These are phyloP conservation scores for Centroberyx gerrardi DNA, from an alignment of 2,797 vertebrate species.

Conservation along the genomic window DNA sequence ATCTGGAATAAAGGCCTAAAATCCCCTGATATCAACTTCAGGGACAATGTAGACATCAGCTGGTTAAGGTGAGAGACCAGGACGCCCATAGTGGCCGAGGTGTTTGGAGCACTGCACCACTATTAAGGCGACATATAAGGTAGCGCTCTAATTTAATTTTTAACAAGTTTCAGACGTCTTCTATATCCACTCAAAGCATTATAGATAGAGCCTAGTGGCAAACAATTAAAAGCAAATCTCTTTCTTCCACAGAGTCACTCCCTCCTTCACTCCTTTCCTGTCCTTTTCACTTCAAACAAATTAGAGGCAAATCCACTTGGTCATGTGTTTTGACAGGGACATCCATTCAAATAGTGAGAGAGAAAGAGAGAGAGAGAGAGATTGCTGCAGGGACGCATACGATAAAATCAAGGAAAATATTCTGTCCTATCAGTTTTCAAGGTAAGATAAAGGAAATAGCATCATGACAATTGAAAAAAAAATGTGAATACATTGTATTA, in stretches of 20 bases:
- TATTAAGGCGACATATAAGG: constrained; percentile 18
- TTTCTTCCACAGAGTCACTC: constrained; percentile 65
- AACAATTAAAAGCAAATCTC: constrained; percentile 65
- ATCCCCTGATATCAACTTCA: constrained; percentile 53
- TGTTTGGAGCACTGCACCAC: constrained; percentile 7
- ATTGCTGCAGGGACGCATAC: constrained; percentile 59
- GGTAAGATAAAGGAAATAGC: constrained; percentile 75
- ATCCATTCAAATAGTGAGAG: constrained; percentile 80
- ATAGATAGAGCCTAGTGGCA: constrained; percentile 1
- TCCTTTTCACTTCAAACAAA: constrained; percentile 85
- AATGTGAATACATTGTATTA: neutral
- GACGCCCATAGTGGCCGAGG: constrained; percentile 18
- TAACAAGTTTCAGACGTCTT: neutral
- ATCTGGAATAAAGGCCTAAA: constrained; percentile 66
- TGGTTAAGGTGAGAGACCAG: constrained; percentile 15
- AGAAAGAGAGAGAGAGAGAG: constrained; percentile 52
- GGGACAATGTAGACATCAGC: constrained; percentile 20
- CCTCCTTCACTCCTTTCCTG: constrained; percentile 69
- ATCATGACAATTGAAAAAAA: constrained; percentile 6
- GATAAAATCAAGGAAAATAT: constrained; percentile 60
- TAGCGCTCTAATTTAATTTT: constrained; percentile 17
- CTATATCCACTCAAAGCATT: constrained; percentile 19
- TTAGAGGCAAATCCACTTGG: constrained; percentile 86
- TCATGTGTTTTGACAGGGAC: constrained; percentile 82
- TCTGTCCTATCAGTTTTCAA: constrained; percentile 46